A percentile compares a stretch with the other conserved stretches of the same genome.
Evolutionary conservation across 53 echinoderm and acorn worm genomes (phyloP).

Genomic region (Glandiceps talaboti): DNA sequence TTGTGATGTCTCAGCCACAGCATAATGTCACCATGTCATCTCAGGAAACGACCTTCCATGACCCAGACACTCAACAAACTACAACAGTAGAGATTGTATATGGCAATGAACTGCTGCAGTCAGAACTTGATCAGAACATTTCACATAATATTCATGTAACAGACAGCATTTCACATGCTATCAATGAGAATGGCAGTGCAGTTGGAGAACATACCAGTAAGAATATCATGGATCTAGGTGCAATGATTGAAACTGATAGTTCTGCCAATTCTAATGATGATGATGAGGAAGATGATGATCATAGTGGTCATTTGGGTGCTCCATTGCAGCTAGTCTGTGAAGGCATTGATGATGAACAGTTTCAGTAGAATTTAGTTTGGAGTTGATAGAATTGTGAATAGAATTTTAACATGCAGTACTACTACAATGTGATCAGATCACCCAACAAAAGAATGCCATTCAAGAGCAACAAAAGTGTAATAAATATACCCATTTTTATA

Average conservation of each 20-base stretch:
- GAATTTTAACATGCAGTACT: no score
- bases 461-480: no score
- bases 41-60: slow-evolving; percentile 26
- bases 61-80: slow-evolving; percentile 20
- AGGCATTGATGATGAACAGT: slow-evolving; percentile 21
- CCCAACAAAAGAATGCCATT: no score
- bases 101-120: slow-evolving; percentile 63
- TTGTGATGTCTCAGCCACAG: slow-evolving; percentile 58
- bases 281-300: not conserved
- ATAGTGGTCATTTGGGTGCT: not conserved
- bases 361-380: no score
- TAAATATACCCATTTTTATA: no score
- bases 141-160: slow-evolving; percentile 24
- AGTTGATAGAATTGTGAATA: no score
- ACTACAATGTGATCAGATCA: no score
- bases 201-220: not conserved
- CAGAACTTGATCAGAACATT: slow-evolving; percentile 49
- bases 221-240: not conserved
- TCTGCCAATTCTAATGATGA: not conserved
- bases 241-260: not conserved
- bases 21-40: slow-evolving; percentile 48
- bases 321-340: slow-evolving; percentile 4
- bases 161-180: not conserved
- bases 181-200: not conserved
- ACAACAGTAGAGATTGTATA: slow-evolving; percentile 34